Conservation (phyloP, 2,113 vertebrate species). For the Platysteira castanea region DNA sequence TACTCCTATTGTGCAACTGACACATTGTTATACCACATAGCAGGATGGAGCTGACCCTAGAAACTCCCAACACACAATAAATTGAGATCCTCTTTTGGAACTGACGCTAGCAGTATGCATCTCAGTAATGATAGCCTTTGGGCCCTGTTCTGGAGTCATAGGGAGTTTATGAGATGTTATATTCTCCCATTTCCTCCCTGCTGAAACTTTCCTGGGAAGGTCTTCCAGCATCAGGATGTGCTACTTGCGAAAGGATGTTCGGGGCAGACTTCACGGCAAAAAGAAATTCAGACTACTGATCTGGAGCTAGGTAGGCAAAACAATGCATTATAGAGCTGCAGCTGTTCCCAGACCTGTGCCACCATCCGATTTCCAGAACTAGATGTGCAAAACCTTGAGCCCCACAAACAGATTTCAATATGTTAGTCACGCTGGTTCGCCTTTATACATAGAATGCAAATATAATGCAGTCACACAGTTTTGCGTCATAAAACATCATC, state of each 20-base stretch:
- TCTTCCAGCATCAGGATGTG: neutral
- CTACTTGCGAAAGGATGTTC: slow-evolving; percentile 16
- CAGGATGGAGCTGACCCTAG: slow-evolving; percentile 50
- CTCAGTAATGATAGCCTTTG: slow-evolving; percentile 47
- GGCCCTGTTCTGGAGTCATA: slow-evolving; percentile 30
- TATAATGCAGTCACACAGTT: neutral
- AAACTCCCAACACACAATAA: slow-evolving; percentile 42
- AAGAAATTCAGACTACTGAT: neutral
- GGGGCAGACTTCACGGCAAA: neutral
- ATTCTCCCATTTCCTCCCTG: slow-evolving; percentile 38
- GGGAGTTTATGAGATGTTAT: slow-evolving; percentile 47
- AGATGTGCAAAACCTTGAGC: neutral
- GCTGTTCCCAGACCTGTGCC: neutral
- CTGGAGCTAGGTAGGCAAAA: neutral
- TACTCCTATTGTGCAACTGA: slow-evolving; percentile 31
- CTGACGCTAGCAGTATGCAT: slow-evolving; percentile 17
- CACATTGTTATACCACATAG: slow-evolving; percentile 16
- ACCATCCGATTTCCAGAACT: neutral
- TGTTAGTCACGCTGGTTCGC: neutral
- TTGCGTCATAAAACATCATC: neutral
- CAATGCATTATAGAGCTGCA: neutral
- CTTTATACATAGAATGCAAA: neutral
- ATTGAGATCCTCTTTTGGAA: slow-evolving; percentile 46
- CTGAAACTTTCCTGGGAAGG: neutral
- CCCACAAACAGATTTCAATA: neutral